These are phyloP conservation scores for Chiroxiphia lanceolata DNA, from an alignment of 2,797 vertebrate species.

Conservation along the genomic window DNA sequence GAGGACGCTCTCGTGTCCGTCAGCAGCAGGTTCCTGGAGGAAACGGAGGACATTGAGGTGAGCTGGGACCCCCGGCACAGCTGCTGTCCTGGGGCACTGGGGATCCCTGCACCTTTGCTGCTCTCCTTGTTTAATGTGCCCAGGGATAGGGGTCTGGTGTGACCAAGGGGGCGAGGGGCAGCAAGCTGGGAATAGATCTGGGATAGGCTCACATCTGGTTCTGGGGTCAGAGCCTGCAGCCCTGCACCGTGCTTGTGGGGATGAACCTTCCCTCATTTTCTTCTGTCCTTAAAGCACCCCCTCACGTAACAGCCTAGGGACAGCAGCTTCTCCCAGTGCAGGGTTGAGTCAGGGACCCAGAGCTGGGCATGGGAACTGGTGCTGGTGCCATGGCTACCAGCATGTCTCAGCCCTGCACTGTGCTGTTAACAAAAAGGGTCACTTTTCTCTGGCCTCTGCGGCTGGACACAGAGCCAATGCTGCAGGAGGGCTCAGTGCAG, in stretches of 20 bases:
- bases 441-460: fast-evolving
- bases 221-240: not conserved
- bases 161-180: not conserved
- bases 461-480: fast-evolving
- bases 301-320: not conserved
- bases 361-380: not conserved
- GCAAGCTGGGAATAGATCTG: not conserved
- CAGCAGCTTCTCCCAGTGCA: not conserved
- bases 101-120: not conserved
- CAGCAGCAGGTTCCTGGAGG: slow-evolving; percentile 78
- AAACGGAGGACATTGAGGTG: slow-evolving; percentile 74
- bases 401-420: fast-evolving
- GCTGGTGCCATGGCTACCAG: not conserved
- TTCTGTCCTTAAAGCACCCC: not conserved
- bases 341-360: not conserved
- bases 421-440: not conserved
- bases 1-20: slow-evolving; percentile 77
- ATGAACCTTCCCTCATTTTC: fast-evolving
- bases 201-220: not conserved
- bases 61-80: not conserved
- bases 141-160: fast-evolving
- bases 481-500: not conserved
- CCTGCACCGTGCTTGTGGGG: not conserved
- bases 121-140: not conserved
- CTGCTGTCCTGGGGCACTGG: not conserved